Base-by-base conservation (phyloP, 1,140 invertebrate species). In the Episyrphus balteatus region DNA sequence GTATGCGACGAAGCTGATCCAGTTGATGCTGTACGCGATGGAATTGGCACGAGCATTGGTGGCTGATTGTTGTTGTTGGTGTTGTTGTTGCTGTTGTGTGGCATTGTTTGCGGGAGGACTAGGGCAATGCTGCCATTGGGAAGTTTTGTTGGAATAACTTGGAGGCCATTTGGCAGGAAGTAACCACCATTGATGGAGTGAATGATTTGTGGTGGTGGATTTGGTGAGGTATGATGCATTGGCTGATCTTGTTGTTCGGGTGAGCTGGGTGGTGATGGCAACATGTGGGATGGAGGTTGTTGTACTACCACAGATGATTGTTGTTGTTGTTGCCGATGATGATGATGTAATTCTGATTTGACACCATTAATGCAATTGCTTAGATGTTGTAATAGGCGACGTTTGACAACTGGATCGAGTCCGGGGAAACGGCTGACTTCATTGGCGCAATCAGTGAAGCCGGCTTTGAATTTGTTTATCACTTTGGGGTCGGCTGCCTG, bases 401-500 rank as follows among this genome's bases (percentile, higher is more conserved):
- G 77, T 56, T 81, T 80, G 15, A 88, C 73, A 0, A 77, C 73
- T 0, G 78, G 69, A 38, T 90, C 87, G 15, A 88, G 64, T 9
- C 80, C 80, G 19, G 82, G 80, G 61, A 83, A 87, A 56, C 81
- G 78, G 45, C 80, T 77, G 8, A 93, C 88, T 72, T 93, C 88
- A 12, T 79, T 75, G 13, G 88, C 82, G 61, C 91, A 94, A 59
- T 93, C 90, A 46, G 81, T 78, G 68, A 91, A 95, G 1, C 91
- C 91, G 3, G 86, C 84, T 46, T 83, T 81, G 69, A 92, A 93
- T 65, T 91, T 88, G 68, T 86, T 84, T 1, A 88, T 66, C 0
- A 86, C 76, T 15, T 77, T 80, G 0, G 89, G 86, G 61, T 88
- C 86, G 3, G 80, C 76, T 0, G 85, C 82, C 39, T 84, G 80